Base-by-base conservation (phyloP, 2,113 vertebrate species). In the Mionectes macconnelli region DNA sequence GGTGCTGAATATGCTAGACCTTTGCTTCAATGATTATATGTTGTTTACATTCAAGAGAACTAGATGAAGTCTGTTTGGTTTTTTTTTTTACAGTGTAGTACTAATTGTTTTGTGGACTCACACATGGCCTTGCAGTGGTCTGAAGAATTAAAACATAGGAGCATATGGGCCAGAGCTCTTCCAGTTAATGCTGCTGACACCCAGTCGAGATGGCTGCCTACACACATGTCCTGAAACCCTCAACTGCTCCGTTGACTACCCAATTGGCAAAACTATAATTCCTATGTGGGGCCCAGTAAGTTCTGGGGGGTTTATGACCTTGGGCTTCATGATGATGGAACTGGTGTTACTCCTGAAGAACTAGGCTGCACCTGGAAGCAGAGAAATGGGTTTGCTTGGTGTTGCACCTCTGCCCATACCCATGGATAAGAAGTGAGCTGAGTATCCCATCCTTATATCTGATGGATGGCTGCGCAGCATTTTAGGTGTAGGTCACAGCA, bases 171-270 rank as follows among this genome's bases (percentile, higher is more conserved):
- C 19, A 52, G 50, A 66, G 2, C 2, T 87, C 74, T 70, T 49
- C 24, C 37, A 37, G 7, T 15, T 81, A 56, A 30, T 56, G 33
- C 10, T 47, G 18, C 27, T 44, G 40, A 56, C 21, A 53, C 5
- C 10, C 50, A 69, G 33, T 12, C 28, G 8, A 53, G 5, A 87
- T 4, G 19, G 30, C 14, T 52, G 10, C 8, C 35, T 33, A 6
- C 0, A n/a, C n/a, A n/a, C n/a, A 0, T 39, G 39, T 52, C 33
- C 19, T 77, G 49, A 91, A 89, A 69, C 24, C 18, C 21, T 15
- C 27, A 76, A 8, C 16, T 9, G 9, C 9, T 5, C 10, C n/a
- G 8, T 44, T 91, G 73, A 35, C 27, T 44, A 35, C 21, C 52
- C 16, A 33, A 0, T 19, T 89, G 12, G 4, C 12, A 83, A 73